Evolutionary conservation across 1,140 invertebrate genomes (phyloP).

Genomic region (Oscheius sp.): DNA sequence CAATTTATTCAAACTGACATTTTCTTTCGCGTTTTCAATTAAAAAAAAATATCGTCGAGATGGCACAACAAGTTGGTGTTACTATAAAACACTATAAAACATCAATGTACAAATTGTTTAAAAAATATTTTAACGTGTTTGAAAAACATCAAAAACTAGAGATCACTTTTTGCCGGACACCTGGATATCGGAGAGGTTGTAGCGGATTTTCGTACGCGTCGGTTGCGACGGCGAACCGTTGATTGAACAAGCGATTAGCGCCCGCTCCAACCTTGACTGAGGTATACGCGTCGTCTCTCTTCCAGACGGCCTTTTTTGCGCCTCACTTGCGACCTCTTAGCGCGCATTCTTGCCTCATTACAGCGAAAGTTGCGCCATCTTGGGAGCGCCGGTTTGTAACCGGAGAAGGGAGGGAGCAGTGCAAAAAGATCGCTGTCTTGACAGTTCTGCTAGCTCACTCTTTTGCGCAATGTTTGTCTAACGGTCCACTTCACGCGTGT

Average conservation of each 20-base stretch:
- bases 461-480: background rate
- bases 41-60: too few species aligned
- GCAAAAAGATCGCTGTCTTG: background rate
- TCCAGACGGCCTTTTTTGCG: background rate
- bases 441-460: background rate
- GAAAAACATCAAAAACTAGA: too few species aligned
- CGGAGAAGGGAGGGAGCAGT: background rate
- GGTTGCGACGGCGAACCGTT: background rate
- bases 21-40: too few species aligned
- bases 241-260: slow-evolving; percentile 11
- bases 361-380: too few species aligned
- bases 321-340: background rate
- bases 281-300: background rate
- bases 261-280: slow-evolving; percentile 4
- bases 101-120: too few species aligned
- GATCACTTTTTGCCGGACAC: too few species aligned
- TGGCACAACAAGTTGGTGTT: too few species aligned
- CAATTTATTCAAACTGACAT: too few species aligned
- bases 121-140: too few species aligned
- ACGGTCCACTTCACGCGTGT: background rate
- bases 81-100: too few species aligned
- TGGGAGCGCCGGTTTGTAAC: too few species aligned
- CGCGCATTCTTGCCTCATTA: background rate
- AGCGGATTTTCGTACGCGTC: background rate
- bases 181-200: background rate